phyloP scores from a whole-genome alignment of 2,113 vertebrate genomes.

The Percina caprodes region DNA sequence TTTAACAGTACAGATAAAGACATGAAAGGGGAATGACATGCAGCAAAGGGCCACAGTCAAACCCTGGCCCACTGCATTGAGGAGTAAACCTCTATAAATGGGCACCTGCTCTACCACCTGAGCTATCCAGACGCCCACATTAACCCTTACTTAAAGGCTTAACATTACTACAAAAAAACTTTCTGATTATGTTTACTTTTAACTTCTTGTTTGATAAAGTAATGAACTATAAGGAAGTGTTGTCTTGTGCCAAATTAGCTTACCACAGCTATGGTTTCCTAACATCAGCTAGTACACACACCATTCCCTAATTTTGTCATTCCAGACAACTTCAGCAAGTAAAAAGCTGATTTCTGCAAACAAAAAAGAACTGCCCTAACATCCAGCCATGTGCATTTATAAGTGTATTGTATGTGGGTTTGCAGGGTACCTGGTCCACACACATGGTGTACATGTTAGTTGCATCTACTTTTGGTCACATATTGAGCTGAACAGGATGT shows the following conservation, averaged over 20 bases:
- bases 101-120: too few relatives aligned
- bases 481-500: slow-evolving; percentile 62
- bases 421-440: neutral
- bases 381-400: neutral
- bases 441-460: neutral
- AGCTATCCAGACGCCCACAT: too few relatives aligned
- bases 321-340: neutral
- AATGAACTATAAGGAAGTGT: neutral
- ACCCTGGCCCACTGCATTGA: too few relatives aligned
- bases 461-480: slow-evolving; percentile 20
- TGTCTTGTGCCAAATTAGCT: neutral
- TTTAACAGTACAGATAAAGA: too few relatives aligned
- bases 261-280: neutral
- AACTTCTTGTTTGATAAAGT: neutral
- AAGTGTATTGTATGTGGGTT: neutral
- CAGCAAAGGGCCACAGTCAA: too few relatives aligned
- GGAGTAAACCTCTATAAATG: too few relatives aligned
- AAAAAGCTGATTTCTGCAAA: neutral
- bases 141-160: neutral
- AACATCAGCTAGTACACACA: neutral
- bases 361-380: neutral
- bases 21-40: too few relatives aligned
- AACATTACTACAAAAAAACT: too few relatives aligned
- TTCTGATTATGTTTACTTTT: neutral
- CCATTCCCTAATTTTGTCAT: neutral